A percentile compares a stretch with the other conserved stretches of the same genome.
phyloP scores from a whole-genome alignment of 2,113 vertebrate species.

The Hymenochirus boettgeri region DNA sequence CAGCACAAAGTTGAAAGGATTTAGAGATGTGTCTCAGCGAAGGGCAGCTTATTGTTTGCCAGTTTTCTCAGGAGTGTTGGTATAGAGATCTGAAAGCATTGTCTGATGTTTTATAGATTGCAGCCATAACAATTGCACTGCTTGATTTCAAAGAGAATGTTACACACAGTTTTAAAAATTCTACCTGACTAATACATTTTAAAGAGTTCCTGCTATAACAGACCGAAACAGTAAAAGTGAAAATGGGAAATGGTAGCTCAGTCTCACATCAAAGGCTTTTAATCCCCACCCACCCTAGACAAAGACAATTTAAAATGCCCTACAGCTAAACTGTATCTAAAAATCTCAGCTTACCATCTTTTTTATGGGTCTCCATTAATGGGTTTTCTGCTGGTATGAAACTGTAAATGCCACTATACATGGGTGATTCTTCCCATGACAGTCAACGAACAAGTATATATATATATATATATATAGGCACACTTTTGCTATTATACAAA shows the following conservation, averaged over 20 bases:
- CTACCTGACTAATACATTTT: conserved; percentile 58
- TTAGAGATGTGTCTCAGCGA: conserved; percentile 46
- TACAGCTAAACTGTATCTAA: too few species aligned
- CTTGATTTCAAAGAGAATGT: conserved; percentile 58
- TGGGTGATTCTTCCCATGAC: too few species aligned
- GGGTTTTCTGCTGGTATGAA: too few species aligned
- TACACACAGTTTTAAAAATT: conserved; percentile 63
- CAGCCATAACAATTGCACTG: conserved; percentile 61
- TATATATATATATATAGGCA: too few species aligned
- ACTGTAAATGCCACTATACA: too few species aligned
- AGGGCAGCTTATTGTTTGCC: conserved; percentile 45
- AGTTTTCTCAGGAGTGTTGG: conserved; percentile 60
- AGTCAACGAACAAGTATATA: too few species aligned
- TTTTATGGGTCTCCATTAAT: too few species aligned
- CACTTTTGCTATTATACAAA: too few species aligned
- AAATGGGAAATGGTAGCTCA: conserved; percentile 53
- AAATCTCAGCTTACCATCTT: too few species aligned
- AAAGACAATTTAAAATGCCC: too few species aligned
- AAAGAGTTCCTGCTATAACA: conserved; percentile 55
- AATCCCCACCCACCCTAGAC: neutral
- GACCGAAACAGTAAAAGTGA: conserved; percentile 45
- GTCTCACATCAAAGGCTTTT: conserved; percentile 30
- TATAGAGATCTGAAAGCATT: conserved; percentile 53
- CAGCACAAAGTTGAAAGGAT: conserved; percentile 1
- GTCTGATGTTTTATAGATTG: conserved; percentile 54